Evolutionary conservation across 2,113 vertebrate species (phyloP).

Genomic region (Catharus minimus): DNA sequence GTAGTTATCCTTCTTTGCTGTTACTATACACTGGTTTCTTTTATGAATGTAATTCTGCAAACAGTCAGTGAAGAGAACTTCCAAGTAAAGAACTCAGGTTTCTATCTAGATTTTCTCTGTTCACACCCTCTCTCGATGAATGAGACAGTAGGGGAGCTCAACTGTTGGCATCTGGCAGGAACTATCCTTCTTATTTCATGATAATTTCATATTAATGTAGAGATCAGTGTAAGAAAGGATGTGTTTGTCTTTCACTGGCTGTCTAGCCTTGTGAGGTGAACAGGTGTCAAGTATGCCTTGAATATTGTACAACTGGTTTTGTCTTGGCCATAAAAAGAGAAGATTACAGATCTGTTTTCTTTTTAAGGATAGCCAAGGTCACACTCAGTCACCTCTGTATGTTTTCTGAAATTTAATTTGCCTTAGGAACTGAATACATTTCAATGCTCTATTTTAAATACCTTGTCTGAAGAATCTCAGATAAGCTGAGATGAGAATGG

Average conservation of each 20-base stretch:
- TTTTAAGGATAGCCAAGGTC: not conserved
- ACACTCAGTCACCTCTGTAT: not conserved
- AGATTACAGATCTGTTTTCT: not conserved
- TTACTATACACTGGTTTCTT: not conserved
- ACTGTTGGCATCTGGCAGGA: not conserved
- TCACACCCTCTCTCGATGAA: not conserved
- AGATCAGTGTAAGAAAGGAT: not conserved
- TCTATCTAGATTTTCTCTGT: not conserved
- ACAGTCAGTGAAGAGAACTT: not conserved
- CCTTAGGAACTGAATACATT: not conserved
- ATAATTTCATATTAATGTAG: not conserved
- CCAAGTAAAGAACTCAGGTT: not conserved
- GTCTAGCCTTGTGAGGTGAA: not conserved
- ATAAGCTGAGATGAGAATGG: not conserved
- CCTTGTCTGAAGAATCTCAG: not conserved
- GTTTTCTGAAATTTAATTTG: conserved; percentile 22
- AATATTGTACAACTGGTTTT: conserved; percentile 12
- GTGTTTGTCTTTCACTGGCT: not conserved
- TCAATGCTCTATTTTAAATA: not conserved
- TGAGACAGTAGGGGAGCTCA: not conserved
- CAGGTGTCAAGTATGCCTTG: not conserved
- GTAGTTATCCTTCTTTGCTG: not conserved
- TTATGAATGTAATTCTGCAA: not conserved
- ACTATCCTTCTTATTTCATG: not conserved
- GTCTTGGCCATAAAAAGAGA: not conserved